Evolutionary conservation across 2,888 invertebrate genomes (phyloP), one percentile per base, ranked within the genome.

Genomic region (Nemotelus nigrinus): DNA sequence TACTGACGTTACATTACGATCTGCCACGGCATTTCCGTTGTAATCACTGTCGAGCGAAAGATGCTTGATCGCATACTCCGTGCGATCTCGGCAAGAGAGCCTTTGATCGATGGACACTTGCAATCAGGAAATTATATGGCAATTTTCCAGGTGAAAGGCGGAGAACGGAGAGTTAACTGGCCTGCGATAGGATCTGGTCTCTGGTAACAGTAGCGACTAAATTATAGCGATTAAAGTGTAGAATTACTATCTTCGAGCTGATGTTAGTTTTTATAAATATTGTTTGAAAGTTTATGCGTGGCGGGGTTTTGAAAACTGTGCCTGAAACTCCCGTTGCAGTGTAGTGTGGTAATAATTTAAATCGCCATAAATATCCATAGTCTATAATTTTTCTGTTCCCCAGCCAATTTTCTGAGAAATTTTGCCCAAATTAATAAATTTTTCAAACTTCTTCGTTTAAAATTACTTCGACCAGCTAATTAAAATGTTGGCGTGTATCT

Each of bases 81-180:
- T 57, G 57, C 43, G 58, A n/a, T 58, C n/a, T 58, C 63, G 43
- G 63, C 58, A n/a, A 4, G 58, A 25, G 25, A 58, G 8, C 25
- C 4, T n/a, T 8, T n/a, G 58, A 58, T 8, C 4, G 58, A 58
- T 58, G 25, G 25, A n/a, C 2, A 25, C 10, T 41, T 63, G 63
- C 25, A 43, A 45, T n/a, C 65, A 45, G 65, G 65, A 65, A 65
- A 65, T 65, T 65, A 2, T 47, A 63, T n/a, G n/a, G 45, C n/a
- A 47, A 65, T 65, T 65, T 65, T 45, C 25, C 65, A 45, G 47
- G 47, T 47, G 47, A 47, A 65, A 45, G 5, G 47, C 47, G 6
- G n/a, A 65, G 10, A 47, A 45, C n/a, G 10, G 47, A 65, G 41
- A 25, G 25, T 1, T 25, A 65, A 65, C 65, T n/a, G 10, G 65